Evolutionary conservation across 2,113 vertebrate species (phyloP), one percentile per base, ranked within the genome.

Genomic region (Rhynchomys soricoides): DNA sequence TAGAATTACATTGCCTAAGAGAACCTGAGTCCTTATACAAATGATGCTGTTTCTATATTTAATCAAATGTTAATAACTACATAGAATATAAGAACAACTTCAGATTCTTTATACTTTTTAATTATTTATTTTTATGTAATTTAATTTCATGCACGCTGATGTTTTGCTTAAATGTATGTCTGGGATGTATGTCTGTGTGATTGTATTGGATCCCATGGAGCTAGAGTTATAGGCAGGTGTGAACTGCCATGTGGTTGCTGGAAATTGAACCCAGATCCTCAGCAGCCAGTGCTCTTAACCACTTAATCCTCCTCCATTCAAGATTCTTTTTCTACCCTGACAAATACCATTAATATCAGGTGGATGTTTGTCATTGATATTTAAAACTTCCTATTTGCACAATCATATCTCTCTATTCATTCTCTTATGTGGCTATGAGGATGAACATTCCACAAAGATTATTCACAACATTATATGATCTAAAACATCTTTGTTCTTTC

Each of bases 401-500:
- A 34, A 43, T 89, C 31, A 0, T 55, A 55, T 73, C n/a, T 74
- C 24, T 71, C 43, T 9, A 70, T 12, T 81, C 26, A 94, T 2
- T 73, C 16, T 31, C 59, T 43, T 31, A 40, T 22, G 7, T 50
- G 13, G n/a, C 48, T 50, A 48, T n/a, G 55, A 86, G 24, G 24
- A 89, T 92, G 21, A 70, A 83, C 40, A 34, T 78, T 92, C 64
- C 62, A 78, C 52, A 79, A 3, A 78, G 86, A 83, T 57, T 85
- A 48, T 45, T 66, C 26, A 64, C 66, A 15, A 52, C 43, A 70
- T 21, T 57, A 43, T 85, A 43, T 74, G 87, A 4, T 10, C 15
- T 90, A 45, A 93, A 92, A 91, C 62, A 43, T n/a, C 11, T 64
- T 82, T 86, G 26, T 34, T 96, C 66, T 48, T 89, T 91, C 45